Conservation (phyloP, 2,888 invertebrate genomes). For the Amiota communis region DNA sequence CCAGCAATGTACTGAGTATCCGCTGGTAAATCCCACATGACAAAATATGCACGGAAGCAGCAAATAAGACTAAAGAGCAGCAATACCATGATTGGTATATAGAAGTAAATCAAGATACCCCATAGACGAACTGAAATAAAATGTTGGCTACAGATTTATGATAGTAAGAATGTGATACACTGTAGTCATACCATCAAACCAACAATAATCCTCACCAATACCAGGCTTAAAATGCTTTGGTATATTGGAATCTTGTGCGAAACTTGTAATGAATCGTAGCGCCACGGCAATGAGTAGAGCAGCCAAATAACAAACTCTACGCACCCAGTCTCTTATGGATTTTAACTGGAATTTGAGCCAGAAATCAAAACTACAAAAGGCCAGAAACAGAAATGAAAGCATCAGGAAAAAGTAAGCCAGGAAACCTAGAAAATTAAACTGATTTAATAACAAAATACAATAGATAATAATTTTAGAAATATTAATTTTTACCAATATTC, state of each 20-base stretch:
- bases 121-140: slow-evolving; percentile 58
- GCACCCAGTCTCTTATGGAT: slow-evolving; percentile 55
- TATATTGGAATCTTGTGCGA: slow-evolving; percentile 60
- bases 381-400: slow-evolving; percentile 60
- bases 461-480: neutral
- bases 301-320: slow-evolving; percentile 49
- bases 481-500: slow-evolving; percentile 53
- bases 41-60: slow-evolving; percentile 56
- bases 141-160: neutral
- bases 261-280: slow-evolving; percentile 55
- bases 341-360: slow-evolving; percentile 56
- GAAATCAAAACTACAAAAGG: slow-evolving; percentile 62
- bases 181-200: slow-evolving; percentile 60
- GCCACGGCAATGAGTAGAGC: slow-evolving; percentile 50
- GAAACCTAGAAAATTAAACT: slow-evolving; percentile 48
- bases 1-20: slow-evolving; percentile 57
- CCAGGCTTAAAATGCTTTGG: slow-evolving; percentile 60
- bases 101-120: slow-evolving; percentile 64
- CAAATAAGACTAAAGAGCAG: slow-evolving; percentile 55
- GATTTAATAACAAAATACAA: neutral
- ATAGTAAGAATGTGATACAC: neutral
- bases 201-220: slow-evolving; percentile 65
- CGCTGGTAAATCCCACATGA: slow-evolving; percentile 53
- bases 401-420: slow-evolving; percentile 63
- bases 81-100: slow-evolving; percentile 56